Percentiles rank a stretch among this genome's conserved stretches.
These are phyloP conservation scores for Euwallacea similis DNA, from an alignment of 1,140 invertebrate species.

Conservation along the genomic window DNA sequence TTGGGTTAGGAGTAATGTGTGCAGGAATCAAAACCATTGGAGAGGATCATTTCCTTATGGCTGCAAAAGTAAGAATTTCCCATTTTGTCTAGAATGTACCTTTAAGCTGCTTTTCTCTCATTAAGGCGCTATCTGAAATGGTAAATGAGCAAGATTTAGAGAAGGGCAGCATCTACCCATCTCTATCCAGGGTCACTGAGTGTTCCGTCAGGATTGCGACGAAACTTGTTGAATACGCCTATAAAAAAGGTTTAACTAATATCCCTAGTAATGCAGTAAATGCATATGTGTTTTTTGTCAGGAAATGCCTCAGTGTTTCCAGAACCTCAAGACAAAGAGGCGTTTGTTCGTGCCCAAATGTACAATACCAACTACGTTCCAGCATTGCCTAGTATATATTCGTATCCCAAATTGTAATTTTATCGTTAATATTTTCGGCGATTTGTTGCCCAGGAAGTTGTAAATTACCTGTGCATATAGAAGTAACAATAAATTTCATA, in stretches of 20 bases:
- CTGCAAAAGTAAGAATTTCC: slow-evolving; percentile 65
- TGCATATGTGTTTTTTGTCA: slow-evolving; percentile 51
- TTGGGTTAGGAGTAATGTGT: slow-evolving; percentile 83
- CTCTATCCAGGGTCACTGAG: slow-evolving; percentile 81
- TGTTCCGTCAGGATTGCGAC: slow-evolving; percentile 89
- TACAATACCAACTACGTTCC: slow-evolving; percentile 74
- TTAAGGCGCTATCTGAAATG: slow-evolving; percentile 76
- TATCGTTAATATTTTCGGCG: background rate
- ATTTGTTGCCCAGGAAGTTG: background rate
- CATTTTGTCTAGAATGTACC: slow-evolving; percentile 19
- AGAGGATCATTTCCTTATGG: slow-evolving; percentile 86
- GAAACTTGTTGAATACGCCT: slow-evolving; percentile 85
- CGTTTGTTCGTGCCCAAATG: slow-evolving; percentile 79
- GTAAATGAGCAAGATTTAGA: slow-evolving; percentile 81
- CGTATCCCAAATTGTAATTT: slow-evolving; percentile 61
- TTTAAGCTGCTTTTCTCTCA: slow-evolving; percentile 29
- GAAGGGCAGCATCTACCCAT: slow-evolving; percentile 93
- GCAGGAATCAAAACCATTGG: slow-evolving; percentile 82
- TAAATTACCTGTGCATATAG: background rate
- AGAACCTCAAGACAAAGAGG: slow-evolving; percentile 72
- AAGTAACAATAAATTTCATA: background rate
- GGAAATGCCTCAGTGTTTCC: slow-evolving; percentile 76
- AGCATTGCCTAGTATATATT: slow-evolving; percentile 68
- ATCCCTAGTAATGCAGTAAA: slow-evolving; percentile 1
- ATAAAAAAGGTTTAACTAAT: slow-evolving; percentile 67